Conservation (phyloP, 2,113 vertebrate genomes). For the Calonectris borealis region DNA sequence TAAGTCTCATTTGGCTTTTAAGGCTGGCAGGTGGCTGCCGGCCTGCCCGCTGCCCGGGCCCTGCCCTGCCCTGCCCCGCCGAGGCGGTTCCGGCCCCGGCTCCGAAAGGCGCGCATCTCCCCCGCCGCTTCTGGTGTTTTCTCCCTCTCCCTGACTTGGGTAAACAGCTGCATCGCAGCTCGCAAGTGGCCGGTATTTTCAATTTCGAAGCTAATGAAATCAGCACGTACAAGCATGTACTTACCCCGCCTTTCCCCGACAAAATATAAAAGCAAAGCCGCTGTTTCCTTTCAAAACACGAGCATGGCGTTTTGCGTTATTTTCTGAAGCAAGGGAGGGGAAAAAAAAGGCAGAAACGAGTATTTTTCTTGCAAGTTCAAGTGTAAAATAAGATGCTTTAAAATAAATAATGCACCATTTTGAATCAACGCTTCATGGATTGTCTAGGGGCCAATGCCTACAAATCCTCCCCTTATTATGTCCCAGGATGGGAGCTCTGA, state of each 20-base stretch:
- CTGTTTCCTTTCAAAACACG: background rate
- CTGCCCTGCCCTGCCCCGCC: background rate
- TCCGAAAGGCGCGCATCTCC: background rate
- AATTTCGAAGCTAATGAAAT: background rate
- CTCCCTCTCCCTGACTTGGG: background rate
- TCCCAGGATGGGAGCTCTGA: constrained; percentile 9
- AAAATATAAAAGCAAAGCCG: background rate
- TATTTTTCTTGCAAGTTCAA: background rate
- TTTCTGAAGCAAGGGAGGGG: background rate
- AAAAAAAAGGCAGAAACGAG: background rate
- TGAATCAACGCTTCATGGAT: background rate
- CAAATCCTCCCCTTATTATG: background rate
- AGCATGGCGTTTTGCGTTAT: background rate
- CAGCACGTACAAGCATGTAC: background rate
- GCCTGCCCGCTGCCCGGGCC: no score
- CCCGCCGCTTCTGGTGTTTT: background rate
- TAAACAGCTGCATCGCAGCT: background rate
- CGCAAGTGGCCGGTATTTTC: background rate
- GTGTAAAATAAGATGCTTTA: background rate
- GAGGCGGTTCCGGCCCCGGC: background rate
- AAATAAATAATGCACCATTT: background rate
- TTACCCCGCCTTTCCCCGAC: background rate
- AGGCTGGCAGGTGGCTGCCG: background rate
- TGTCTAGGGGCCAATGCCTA: background rate
- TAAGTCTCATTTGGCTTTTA: background rate